Conservation (phyloP, 2,113 vertebrate species). For the Podarcis raffonei region DNA sequence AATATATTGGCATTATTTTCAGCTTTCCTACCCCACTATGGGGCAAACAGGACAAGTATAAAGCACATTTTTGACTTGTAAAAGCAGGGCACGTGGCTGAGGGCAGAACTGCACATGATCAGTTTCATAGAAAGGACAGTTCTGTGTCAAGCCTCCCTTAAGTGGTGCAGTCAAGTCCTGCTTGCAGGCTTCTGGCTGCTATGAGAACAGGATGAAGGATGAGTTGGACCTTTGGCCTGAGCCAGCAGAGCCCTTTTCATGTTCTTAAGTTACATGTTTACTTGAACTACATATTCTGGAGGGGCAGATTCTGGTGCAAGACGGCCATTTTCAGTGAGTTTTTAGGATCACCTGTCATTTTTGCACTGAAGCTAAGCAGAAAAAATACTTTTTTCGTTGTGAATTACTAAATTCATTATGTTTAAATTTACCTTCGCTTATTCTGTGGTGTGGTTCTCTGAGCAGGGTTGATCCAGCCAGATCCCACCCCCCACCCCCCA, state of each 20-base stretch:
- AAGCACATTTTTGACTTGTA: no score
- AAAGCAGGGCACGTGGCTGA: not conserved
- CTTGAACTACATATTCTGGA: no score
- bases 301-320: not conserved
- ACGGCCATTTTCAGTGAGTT: not conserved
- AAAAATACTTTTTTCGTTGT: not conserved
- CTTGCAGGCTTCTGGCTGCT: no score
- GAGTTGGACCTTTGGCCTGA: no score
- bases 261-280: not conserved
- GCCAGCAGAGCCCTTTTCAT: no score
- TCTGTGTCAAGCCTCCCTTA: not conserved
- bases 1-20: no score
- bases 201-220: no score
- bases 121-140: not conserved
- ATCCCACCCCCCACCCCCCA: accelerated
- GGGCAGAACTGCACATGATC: not conserved
- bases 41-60: not conserved
- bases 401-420: not conserved
- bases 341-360: not conserved
- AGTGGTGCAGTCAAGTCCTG: no score
- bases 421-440: constrained; percentile 64
- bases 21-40: not conserved
- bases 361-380: not conserved
- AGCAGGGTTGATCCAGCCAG: not conserved
- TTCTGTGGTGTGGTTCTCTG: constrained; percentile 59